Conservation (phyloP, 2,797 vertebrate genomes). For the Cyprinodon diabolis region DNA sequence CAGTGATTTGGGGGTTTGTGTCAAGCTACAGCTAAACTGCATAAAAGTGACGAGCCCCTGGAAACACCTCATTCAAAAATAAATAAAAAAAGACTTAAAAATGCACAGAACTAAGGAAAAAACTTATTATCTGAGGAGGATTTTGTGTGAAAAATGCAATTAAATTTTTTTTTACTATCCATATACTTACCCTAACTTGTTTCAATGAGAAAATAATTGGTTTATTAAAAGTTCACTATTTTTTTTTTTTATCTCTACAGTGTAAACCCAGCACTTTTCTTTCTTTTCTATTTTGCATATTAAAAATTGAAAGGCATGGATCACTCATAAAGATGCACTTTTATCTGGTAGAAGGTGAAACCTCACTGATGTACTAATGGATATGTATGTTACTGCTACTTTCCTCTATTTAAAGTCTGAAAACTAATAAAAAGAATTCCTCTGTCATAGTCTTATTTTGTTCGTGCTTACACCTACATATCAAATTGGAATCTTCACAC, state of each 20-base stretch:
- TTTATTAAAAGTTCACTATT: background rate
- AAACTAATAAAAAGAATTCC: slow-evolving; percentile 62
- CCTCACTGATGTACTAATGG: background rate
- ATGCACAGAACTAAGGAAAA: too few species aligned
- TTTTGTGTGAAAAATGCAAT: too few species aligned
- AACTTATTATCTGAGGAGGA: too few species aligned
- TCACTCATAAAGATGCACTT: slow-evolving; percentile 7
- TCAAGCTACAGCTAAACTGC: too few species aligned
- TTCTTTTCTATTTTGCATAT: too few species aligned
- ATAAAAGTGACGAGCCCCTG: too few species aligned
- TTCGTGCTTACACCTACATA: background rate
- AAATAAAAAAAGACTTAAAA: too few species aligned
- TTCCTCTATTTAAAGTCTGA: slow-evolving; percentile 42
- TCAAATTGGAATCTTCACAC: background rate
- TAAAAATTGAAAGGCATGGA: slow-evolving; percentile 55
- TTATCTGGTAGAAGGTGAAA: too few species aligned
- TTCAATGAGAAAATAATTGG: background rate
- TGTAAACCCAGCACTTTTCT: slow-evolving; percentile 1
- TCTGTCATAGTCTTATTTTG: background rate
- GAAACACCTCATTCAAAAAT: too few species aligned
- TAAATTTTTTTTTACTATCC: too few species aligned
- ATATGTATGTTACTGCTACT: slow-evolving; percentile 23
- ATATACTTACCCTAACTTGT: too few species aligned
- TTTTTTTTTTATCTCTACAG: background rate
- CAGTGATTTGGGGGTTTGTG: too few species aligned